Conservation (phyloP, 2,888 invertebrate genomes). For the Caenorhabditis panamensis region DNA sequence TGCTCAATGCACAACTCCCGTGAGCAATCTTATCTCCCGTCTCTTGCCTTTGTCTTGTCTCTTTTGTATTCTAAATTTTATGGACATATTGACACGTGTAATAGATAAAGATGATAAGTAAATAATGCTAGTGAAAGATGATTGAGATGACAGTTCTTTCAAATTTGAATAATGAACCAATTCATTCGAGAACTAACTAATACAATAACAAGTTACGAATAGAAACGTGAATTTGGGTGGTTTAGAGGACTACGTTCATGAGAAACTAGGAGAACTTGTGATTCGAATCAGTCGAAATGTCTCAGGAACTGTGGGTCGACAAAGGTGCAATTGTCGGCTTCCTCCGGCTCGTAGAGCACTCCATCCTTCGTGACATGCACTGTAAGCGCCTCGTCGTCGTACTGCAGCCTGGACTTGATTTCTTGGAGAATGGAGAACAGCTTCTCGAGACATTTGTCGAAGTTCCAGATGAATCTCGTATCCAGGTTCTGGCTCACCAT, state of each 20-base stretch:
- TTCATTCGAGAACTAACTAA: too few relatives aligned
- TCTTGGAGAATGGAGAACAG: conserved; percentile 7
- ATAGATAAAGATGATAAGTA: neutral
- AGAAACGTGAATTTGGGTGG: too few relatives aligned
- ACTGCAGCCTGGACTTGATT: neutral
- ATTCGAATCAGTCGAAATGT: conserved; percentile 13
- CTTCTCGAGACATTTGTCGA: neutral
- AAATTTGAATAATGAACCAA: too few relatives aligned
- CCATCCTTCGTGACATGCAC: neutral
- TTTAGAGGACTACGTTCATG: too few relatives aligned
- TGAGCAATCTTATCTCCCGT: conserved; percentile 16
- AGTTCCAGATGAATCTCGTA: conserved; percentile 1
- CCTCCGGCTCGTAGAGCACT: neutral
- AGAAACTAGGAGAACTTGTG: neutral
- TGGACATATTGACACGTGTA: neutral
- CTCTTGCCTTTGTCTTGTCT: neutral
- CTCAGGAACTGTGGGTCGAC: neutral
- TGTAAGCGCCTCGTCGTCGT: conserved; percentile 11
- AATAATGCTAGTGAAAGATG: neutral
- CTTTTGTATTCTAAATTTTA: neutral
- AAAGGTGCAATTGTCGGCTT: neutral
- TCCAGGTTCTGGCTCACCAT: neutral
- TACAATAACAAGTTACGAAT: too few relatives aligned
- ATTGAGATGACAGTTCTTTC: too few relatives aligned
- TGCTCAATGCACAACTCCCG: neutral